These are phyloP conservation scores for Burhinus bistriatus DNA, from an alignment of 2,113 vertebrate genomes.

Conservation along the genomic window DNA sequence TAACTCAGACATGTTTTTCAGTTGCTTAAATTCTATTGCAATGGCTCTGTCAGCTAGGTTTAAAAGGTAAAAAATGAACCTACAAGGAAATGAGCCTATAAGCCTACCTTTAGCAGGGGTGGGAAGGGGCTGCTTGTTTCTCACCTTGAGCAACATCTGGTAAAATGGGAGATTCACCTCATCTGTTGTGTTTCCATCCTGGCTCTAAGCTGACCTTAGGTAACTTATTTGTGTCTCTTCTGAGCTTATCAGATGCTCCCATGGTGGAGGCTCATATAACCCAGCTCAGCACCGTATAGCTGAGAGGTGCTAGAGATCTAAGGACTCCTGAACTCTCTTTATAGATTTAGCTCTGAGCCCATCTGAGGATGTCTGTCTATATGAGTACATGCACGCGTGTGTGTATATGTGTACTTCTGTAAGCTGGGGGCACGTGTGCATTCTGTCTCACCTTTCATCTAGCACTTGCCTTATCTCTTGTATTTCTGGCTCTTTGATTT, in stretches of 20 bases:
- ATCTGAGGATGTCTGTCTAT: neutral
- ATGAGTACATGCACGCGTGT: neutral
- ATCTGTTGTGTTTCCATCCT: neutral
- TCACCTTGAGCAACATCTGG: neutral
- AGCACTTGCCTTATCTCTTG: neutral
- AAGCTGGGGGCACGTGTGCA: neutral
- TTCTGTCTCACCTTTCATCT: conserved; percentile 20
- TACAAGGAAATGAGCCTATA: neutral
- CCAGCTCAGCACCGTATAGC: neutral
- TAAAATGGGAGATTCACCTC: neutral
- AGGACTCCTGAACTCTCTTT: neutral
- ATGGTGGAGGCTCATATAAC: neutral
- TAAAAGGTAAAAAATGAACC: neutral
- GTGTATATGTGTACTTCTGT: neutral
- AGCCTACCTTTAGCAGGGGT: neutral
- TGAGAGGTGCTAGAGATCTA: neutral
- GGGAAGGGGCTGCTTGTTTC: neutral
- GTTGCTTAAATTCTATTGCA: neutral
- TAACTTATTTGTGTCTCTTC: neutral
- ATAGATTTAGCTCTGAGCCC: neutral
- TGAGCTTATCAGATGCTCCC: neutral
- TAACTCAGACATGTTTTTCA: neutral
- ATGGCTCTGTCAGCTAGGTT: neutral
- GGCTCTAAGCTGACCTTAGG: neutral
- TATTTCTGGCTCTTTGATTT: neutral